These are phyloP conservation scores for Trissolcus brochymenae DNA, from an alignment of 2,888 invertebrate species.

Conservation along the genomic window DNA sequence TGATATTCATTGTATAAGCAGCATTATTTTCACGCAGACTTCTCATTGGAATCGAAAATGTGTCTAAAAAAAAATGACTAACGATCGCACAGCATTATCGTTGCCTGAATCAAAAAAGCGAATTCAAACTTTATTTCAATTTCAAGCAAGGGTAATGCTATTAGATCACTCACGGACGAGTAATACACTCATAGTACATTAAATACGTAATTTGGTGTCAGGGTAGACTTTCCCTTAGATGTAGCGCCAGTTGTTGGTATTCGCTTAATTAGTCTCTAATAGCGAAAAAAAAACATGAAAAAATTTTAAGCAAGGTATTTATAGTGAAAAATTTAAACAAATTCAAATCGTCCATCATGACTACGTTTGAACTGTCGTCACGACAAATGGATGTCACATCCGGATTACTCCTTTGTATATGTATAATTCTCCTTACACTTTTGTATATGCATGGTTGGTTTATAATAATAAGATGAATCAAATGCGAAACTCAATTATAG, in stretches of 20 bases:
- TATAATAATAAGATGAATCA: conserved; percentile 3
- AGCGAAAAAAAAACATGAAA: conserved; percentile 39
- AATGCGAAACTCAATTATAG: no score
- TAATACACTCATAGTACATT: conserved; percentile 83
- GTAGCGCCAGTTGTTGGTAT: conserved; percentile 75
- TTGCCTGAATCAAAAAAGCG: conserved; percentile 23
- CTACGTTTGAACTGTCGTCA: conserved; percentile 38
- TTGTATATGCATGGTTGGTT: background rate
- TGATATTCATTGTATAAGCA: conserved; percentile 20
- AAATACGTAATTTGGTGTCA: conserved; percentile 92
- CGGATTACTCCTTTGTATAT: background rate
- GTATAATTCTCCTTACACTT: no score
- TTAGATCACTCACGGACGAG: conserved; percentile 75
- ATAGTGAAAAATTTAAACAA: conserved; percentile 32
- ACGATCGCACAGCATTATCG: conserved; percentile 40
- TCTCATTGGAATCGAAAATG: conserved; percentile 38
- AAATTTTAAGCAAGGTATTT: conserved; percentile 47
- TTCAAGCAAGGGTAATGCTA: conserved; percentile 38
- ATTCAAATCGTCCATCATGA: conserved; percentile 51
- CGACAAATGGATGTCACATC: conserved; percentile 45
- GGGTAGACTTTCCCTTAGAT: conserved; percentile 81
- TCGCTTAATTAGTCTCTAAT: conserved; percentile 67
- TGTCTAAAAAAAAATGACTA: conserved; percentile 43
- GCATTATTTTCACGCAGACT: conserved; percentile 20
- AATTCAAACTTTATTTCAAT: conserved; percentile 17